phyloP scores from a whole-genome alignment of 37 sponge, comb jelly and placozoan species.

The Spongilla lacustris region DNA sequence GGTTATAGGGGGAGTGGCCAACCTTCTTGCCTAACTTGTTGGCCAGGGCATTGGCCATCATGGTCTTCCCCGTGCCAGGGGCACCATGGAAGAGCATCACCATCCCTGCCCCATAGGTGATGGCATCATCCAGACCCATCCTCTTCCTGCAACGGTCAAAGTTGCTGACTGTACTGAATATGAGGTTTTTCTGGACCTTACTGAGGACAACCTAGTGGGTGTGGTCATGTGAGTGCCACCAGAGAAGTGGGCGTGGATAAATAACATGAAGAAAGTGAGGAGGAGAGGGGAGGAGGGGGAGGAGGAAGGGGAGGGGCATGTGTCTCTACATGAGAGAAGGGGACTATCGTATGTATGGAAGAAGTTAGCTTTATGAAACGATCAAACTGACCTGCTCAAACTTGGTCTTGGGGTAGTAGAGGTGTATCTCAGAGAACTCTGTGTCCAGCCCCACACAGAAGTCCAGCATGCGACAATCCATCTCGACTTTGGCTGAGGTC shows the following conservation, averaged over 20 bases:
- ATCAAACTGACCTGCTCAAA: constrained; percentile 60
- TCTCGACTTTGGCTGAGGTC: constrained; percentile 77
- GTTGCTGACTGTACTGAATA: constrained; percentile 87
- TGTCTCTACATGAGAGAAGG: neutral
- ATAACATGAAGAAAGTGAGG: too few relatives aligned
- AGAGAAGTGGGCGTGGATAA: too few relatives aligned
- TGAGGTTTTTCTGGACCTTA: constrained; percentile 83
- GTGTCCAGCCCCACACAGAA: constrained; percentile 92
- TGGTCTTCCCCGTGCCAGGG: constrained; percentile 91
- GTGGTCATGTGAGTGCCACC: too few relatives aligned
- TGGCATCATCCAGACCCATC: constrained; percentile 84
- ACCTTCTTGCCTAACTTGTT: constrained; percentile 87
- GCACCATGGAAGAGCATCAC: constrained; percentile 88
- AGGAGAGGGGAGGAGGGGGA: neutral
- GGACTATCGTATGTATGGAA: neutral
- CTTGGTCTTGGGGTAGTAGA: constrained; percentile 86
- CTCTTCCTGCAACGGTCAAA: constrained; percentile 79
- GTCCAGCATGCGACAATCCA: constrained; percentile 88
- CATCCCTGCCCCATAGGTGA: constrained; percentile 88
- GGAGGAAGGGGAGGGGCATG: neutral
- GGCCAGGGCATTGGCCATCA: constrained; percentile 94
- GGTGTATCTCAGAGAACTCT: constrained; percentile 89
- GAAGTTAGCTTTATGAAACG: neutral
- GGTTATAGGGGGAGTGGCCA: constrained; percentile 58
- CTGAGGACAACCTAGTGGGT: constrained; percentile 80